These are phyloP conservation scores for Scaptomyza cyrtandrae DNA, from an alignment of 2,888 invertebrate genomes.

Conservation along the genomic window DNA sequence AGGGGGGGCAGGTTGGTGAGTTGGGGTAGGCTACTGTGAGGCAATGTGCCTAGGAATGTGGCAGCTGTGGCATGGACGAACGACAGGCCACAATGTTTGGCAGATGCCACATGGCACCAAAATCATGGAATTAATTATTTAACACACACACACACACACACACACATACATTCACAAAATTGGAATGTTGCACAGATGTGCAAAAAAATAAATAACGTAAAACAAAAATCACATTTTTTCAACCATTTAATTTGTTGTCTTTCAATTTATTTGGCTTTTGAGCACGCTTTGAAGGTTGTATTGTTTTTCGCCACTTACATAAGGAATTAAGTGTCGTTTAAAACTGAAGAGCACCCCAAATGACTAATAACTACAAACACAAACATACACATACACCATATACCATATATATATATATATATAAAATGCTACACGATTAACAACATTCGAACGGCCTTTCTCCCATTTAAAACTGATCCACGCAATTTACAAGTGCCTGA, in stretches of 20 bases:
- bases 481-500: constrained; percentile 56
- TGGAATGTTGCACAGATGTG: constrained; percentile 73
- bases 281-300: constrained; percentile 60
- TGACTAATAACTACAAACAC: neutral
- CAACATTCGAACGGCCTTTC: constrained; percentile 52
- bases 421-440: constrained; percentile 10
- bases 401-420: too few species aligned
- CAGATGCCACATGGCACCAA: constrained; percentile 47
- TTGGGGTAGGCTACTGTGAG: constrained; percentile 12
- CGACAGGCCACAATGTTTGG: constrained; percentile 33
- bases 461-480: constrained; percentile 49
- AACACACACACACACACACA: constrained; percentile 29
- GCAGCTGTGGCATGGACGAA: constrained; percentile 36
- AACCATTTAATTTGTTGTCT: constrained; percentile 42
- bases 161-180: constrained; percentile 11
- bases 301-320: constrained; percentile 31
- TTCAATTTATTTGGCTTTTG: constrained; percentile 61
- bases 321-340: constrained; percentile 28
- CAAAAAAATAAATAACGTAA: constrained; percentile 20
- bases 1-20: neutral
- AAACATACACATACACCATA: neutral
- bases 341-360: constrained; percentile 41
- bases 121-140: constrained; percentile 63
- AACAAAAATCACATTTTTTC: constrained; percentile 15
- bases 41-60: constrained; percentile 29